Percentiles rank a stretch among this genome's conserved stretches.
Evolutionary conservation across 2,113 vertebrate species (phyloP).

Genomic region (Perccottus glenii): DNA sequence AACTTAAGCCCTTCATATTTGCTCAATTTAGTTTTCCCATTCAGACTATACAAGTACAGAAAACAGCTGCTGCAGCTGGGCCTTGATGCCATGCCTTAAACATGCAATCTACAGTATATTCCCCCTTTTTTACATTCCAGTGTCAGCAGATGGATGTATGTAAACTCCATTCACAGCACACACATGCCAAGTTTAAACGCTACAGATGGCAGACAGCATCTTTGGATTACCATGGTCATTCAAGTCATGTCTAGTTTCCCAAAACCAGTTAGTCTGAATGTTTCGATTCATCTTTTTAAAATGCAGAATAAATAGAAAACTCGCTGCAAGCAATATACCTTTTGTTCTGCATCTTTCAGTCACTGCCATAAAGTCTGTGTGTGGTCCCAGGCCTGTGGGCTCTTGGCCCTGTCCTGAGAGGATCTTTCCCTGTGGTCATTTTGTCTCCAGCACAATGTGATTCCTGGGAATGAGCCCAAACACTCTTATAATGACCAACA

Average conservation of each 20-base stretch:
- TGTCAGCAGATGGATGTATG: conserved; percentile 26
- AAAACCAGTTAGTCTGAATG: conserved; percentile 6
- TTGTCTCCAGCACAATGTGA: conserved; percentile 61
- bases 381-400: conserved; percentile 52
- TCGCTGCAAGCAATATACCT: conserved; percentile 25
- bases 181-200: conserved; percentile 8
- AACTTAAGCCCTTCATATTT: conserved; percentile 9
- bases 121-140: conserved; percentile 14
- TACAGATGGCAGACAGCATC: conserved; percentile 54
- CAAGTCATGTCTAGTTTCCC: conserved; percentile 25
- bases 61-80: conserved; percentile 53
- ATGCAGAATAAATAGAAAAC: conserved; percentile 28
- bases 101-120: conserved; percentile 43
- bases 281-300: conserved; percentile 21
- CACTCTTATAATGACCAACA: conserved; percentile 51
- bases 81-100: conserved; percentile 60
- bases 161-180: conserved; percentile 29
- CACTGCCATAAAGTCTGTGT: conserved; percentile 32
- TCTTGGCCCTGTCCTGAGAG: conserved; percentile 51
- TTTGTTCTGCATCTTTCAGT: conserved; percentile 29
- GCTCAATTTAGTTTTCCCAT: conserved; percentile 13
- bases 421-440: conserved; percentile 66
- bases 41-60: conserved; percentile 29
- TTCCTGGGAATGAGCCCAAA: conserved; percentile 67
- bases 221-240: conserved; percentile 43